Conservation (phyloP, 2,888 invertebrate genomes). For the Perithous albicinctus region DNA sequence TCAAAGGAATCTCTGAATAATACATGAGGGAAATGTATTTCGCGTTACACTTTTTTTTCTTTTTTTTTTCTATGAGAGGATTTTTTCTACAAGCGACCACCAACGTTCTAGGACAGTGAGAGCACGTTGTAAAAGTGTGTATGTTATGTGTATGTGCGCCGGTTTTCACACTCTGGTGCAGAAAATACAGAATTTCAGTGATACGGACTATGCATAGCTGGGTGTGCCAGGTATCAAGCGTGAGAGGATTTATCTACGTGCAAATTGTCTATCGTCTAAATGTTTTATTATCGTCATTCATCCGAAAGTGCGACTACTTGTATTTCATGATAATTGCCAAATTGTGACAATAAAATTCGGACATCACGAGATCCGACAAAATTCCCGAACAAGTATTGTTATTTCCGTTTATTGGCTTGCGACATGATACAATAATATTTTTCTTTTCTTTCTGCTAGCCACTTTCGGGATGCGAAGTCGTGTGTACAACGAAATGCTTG, state of each 20-base stretch:
- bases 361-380: neutral
- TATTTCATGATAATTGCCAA: slow-evolving; percentile 1
- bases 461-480: slow-evolving; percentile 47
- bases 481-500: slow-evolving; percentile 29
- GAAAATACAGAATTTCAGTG: slow-evolving; percentile 57
- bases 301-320: slow-evolving; percentile 23
- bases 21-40: neutral
- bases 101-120: slow-evolving; percentile 55
- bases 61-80: slow-evolving; percentile 9
- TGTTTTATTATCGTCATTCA: slow-evolving; percentile 16
- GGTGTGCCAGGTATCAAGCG: slow-evolving; percentile 66
- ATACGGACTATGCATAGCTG: slow-evolving; percentile 62
- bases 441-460: slow-evolving; percentile 17
- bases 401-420: neutral
- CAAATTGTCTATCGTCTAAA: slow-evolving; percentile 48
- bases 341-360: neutral
- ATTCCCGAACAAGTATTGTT: neutral
- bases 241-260: slow-evolving; percentile 66
- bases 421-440: neutral
- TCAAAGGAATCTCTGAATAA: slow-evolving; percentile 3
- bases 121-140: slow-evolving; percentile 45
- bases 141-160: slow-evolving; percentile 11
- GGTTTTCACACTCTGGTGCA: slow-evolving; percentile 42
- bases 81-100: slow-evolving; percentile 40
- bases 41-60: slow-evolving; percentile 8